These are phyloP conservation scores for Drosophila mimica DNA, from an alignment of 2,888 invertebrate species.

Conservation along the genomic window DNA sequence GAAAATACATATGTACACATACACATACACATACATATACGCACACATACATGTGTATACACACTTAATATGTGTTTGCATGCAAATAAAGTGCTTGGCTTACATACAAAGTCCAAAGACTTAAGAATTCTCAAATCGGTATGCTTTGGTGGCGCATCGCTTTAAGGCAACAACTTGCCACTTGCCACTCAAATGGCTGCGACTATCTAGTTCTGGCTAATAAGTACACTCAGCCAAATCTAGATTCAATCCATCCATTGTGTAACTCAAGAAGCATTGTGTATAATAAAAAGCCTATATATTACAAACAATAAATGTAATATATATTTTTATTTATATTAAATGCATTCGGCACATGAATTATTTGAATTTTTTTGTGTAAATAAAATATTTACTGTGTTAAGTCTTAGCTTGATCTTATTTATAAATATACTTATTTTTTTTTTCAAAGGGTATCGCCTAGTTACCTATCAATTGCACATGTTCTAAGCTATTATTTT, in stretches of 20 bases:
- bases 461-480: background rate
- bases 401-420: background rate
- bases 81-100: constrained; percentile 41
- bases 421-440: background rate
- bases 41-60: background rate
- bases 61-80: constrained; percentile 18
- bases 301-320: background rate
- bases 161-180: constrained; percentile 42
- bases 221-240: constrained; percentile 13
- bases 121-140: constrained; percentile 32
- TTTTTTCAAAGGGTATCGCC: background rate
- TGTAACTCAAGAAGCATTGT: background rate
- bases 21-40: background rate
- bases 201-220: constrained; percentile 25
- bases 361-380: background rate
- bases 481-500: constrained; percentile 15
- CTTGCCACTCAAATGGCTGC: constrained; percentile 28
- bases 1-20: constrained; percentile 19
- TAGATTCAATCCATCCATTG: background rate
- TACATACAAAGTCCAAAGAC: constrained; percentile 31
- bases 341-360: too few species aligned
- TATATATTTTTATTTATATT: background rate
- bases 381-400: background rate
- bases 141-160: constrained; percentile 44
- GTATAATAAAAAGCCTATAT: background rate